A percentile compares a stretch with the other conserved stretches of the same genome.
These are phyloP conservation scores for Archilochus colubris DNA, from an alignment of 2,113 vertebrate genomes.

Conservation along the genomic window DNA sequence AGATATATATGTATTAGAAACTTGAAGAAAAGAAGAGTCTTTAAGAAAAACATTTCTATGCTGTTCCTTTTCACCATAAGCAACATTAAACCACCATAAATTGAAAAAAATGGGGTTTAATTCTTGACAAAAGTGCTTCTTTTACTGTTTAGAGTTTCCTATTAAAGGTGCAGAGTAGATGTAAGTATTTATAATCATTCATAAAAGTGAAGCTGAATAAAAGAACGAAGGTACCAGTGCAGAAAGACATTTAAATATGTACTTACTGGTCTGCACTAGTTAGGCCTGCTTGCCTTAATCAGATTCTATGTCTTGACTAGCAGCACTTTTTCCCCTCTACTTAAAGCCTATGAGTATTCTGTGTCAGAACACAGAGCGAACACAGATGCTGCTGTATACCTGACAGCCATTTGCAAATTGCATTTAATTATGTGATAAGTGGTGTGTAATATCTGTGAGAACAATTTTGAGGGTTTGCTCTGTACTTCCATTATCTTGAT, in stretches of 20 bases:
- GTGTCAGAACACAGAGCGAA: background rate
- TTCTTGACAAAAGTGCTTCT: background rate
- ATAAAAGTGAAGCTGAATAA: background rate
- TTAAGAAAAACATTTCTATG: background rate
- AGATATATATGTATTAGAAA: background rate
- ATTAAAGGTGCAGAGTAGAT: background rate
- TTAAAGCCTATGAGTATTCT: background rate
- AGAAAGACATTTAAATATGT: background rate
- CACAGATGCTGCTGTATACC: background rate
- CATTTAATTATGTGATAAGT: conserved; percentile 42
- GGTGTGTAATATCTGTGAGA: background rate
- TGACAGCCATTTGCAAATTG: conserved; percentile 35
- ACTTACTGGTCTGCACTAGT: background rate
- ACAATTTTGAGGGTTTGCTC: conserved; percentile 37
- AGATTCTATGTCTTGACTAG: background rate
- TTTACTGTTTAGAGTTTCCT: background rate
- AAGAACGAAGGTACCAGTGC: background rate
- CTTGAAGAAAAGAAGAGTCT: background rate
- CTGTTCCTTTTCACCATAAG: background rate
- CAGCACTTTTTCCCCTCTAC: background rate
- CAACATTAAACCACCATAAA: background rate
- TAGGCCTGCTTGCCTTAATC: background rate
- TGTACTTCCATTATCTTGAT: conserved; percentile 51
- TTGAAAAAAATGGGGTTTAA: background rate
- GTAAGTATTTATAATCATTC: background rate